Base-by-base conservation (phyloP, 2,888 invertebrate species). In the Magallana nippona region DNA sequence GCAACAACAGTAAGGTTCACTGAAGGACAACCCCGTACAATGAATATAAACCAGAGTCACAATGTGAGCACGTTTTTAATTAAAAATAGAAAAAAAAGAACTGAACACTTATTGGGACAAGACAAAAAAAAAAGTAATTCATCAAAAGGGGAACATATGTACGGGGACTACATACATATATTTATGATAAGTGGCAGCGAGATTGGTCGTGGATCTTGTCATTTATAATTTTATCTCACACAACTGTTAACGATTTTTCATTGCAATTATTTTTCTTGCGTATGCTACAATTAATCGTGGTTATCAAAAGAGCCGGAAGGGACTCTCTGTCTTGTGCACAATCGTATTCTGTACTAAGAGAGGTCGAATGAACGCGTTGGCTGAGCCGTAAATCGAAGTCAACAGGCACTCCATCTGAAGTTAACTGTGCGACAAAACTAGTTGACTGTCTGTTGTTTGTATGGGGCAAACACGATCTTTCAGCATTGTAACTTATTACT, bases 1-100 rank as follows among this genome's bases (percentile, higher is more conserved):
- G 27, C 27, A 71, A 71, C 71, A 71, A 71, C 71, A 71, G 71
- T 27, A 71, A 32, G 71, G 71, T 71, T 71, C 71, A 71, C 13
- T 71, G 32, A 71, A 22, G 71, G 71, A 32, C 71, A 71, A 71
- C 22, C 22, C 19, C 71, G 32, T 71, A 71, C 71, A 71, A 71
- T 71, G 71, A 27, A 71, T 71, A 71, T 22, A 71, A 71, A 71
- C 13, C 11, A 71, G 71, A 27, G 13, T 32, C 22, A 13, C 32
- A 8, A 1, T 71, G 13, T 32, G 27, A 22, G 32, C 71, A 71
- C 71, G 71, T 15, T 27, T 71, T 71, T 71, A 71, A 71, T 71
- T 71, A 71, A 13, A 22, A 71, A 22, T 71, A 11, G 13, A 22
- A 71, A 8, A 22, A 71, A 8, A 13, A 15, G 71, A 27, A 63